Evolutionary conservation across 37 sponge, comb jelly and placozoan species (phyloP).

Genomic region (Aplysina aerophoba): DNA sequence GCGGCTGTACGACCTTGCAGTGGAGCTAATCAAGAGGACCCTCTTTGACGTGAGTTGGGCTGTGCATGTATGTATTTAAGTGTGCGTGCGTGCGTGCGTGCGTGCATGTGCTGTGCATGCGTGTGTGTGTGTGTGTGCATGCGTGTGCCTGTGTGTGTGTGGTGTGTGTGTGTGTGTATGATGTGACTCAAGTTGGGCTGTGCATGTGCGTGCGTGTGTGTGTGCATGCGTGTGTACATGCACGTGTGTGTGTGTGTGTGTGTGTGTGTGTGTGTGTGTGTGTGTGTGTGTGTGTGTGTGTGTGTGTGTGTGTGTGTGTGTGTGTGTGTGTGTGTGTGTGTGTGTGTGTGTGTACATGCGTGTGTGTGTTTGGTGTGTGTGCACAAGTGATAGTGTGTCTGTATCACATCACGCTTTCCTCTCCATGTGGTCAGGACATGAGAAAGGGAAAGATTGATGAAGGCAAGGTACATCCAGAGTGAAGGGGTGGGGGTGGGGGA

Average conservation of each 20-base stretch:
- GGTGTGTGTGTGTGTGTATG: constrained; percentile 92
- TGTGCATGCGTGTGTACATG: background rate
- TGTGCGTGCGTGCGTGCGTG: background rate
- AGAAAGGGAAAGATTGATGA: constrained; percentile 94
- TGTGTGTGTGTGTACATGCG: constrained; percentile 65
- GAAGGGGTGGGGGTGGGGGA: background rate
- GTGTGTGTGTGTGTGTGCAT: constrained; percentile 84
- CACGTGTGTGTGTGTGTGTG: too few relatives aligned
- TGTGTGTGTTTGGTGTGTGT: background rate
- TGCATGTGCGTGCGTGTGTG: background rate
- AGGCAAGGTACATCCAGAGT: constrained; percentile 71
- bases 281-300: constrained; percentile 92
- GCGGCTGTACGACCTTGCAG: constrained; percentile 86
- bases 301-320: too few relatives aligned
- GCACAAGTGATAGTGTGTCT: background rate
- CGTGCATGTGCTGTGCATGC: constrained; percentile 78
- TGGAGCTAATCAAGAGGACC: constrained; percentile 89
- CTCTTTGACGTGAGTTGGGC: too few relatives aligned
- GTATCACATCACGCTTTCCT: too few relatives aligned
- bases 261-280: constrained; percentile 45
- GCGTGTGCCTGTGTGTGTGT: background rate
- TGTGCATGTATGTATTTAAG: too few relatives aligned
- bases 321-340: constrained; percentile 89
- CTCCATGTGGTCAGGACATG: constrained; percentile 78
- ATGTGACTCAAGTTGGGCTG: constrained; percentile 47